Conservation (phyloP, 2,797 vertebrate genomes). For the Galago senegalensis region DNA sequence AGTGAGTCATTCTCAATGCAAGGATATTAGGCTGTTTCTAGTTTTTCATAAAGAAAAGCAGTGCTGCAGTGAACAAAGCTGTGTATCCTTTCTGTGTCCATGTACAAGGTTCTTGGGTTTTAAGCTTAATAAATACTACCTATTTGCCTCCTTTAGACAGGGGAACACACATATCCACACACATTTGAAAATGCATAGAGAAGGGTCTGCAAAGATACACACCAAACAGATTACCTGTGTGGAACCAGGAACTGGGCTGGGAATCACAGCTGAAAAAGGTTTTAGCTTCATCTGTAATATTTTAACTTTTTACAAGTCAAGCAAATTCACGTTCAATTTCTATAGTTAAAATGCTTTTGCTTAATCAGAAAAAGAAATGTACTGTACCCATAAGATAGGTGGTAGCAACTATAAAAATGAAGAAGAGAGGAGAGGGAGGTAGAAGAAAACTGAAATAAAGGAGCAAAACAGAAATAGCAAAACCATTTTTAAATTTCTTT, state of each 20-base stretch:
- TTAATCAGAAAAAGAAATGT: background rate
- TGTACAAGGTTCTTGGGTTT: background rate
- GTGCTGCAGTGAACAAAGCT: background rate
- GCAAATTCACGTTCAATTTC: slow-evolving; percentile 2
- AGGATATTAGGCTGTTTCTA: background rate
- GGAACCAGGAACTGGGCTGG: background rate
- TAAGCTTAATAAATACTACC: background rate
- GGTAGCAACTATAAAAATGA: background rate
- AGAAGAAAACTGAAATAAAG: background rate
- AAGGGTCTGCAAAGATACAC: background rate
- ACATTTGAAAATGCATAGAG: background rate
- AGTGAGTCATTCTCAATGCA: background rate
- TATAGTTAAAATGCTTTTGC: background rate
- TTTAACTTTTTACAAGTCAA: background rate
- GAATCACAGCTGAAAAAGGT: background rate
- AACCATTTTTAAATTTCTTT: background rate
- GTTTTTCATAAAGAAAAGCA: background rate
- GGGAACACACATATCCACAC: background rate
- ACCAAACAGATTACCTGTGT: background rate
- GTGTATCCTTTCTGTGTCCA: background rate
- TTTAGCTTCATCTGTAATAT: background rate
- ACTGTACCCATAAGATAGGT: background rate
- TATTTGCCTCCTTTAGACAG: background rate
- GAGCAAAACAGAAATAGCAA: background rate
- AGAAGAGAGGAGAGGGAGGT: background rate